A percentile compares a stretch with the other conserved stretches of the same genome.
phyloP scores from a whole-genome alignment of 2,888 invertebrate genomes.

The Agrotis ipsilon region DNA sequence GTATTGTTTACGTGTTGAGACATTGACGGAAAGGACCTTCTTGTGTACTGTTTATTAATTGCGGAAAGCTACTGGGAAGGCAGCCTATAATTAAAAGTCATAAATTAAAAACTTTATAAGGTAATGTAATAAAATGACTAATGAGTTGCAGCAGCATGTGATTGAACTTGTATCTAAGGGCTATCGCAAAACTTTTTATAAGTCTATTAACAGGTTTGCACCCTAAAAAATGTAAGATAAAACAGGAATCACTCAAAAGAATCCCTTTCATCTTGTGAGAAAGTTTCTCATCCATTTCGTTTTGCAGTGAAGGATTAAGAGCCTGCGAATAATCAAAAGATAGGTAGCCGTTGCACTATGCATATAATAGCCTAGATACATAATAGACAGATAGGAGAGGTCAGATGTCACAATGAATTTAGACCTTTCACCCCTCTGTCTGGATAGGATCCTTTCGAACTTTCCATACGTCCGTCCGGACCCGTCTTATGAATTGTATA shows the following conservation, averaged over 20 bases:
- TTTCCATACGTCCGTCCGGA: conserved; percentile 77
- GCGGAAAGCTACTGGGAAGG: background rate
- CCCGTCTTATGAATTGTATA: conserved; percentile 81
- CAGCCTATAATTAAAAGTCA: background rate
- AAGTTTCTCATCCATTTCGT: conserved; percentile 50
- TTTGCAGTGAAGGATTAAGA: conserved; percentile 49
- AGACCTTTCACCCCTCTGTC: conserved; percentile 76
- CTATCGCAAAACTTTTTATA: conserved; percentile 11
- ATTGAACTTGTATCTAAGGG: conserved; percentile 27
- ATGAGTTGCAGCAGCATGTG: conserved; percentile 11
- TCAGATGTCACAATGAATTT: conserved; percentile 71
- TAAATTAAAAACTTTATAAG: background rate
- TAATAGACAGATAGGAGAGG: conserved; percentile 64
- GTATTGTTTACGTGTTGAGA: conserved; percentile 31
- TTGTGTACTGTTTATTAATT: background rate
- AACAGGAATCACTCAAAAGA: conserved; percentile 49
- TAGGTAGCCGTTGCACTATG: conserved; percentile 48
- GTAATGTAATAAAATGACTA: background rate
- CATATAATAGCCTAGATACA: conserved; percentile 57
- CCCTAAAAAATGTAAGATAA: conserved; percentile 47
- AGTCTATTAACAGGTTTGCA: conserved; percentile 48
- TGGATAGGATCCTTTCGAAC: conserved; percentile 68
- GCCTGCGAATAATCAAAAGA: conserved; percentile 53
- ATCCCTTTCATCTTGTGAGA: conserved; percentile 62
- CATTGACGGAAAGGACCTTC: background rate